Conservation (phyloP, 2,888 invertebrate genomes). For the Dryobota labecula region DNA sequence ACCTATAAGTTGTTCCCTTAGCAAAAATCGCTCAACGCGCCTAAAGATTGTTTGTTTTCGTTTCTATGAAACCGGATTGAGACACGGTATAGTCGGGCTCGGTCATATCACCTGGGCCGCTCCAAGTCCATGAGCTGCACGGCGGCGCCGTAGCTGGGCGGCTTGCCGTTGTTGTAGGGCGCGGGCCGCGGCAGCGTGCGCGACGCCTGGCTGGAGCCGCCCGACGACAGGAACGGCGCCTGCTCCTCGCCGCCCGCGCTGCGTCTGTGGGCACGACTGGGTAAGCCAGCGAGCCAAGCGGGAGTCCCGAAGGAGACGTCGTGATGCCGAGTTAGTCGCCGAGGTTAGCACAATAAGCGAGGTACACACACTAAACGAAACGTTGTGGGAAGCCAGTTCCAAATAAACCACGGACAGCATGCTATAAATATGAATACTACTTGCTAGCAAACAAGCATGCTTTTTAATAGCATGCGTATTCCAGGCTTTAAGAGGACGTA, state of each 20-base stretch:
- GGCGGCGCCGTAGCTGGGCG: slow-evolving; percentile 90
- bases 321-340: not conserved
- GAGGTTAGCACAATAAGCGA: not conserved
- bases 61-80: not conserved
- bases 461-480: no score
- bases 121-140: slow-evolving; percentile 89
- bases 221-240: slow-evolving; percentile 93
- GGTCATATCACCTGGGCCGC: slow-evolving; percentile 72
- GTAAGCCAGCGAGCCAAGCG: slow-evolving; percentile 6
- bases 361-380: not conserved
- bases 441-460: no score
- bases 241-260: slow-evolving; percentile 96
- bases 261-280: slow-evolving; percentile 87
- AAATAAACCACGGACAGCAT: no score
- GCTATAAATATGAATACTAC: no score
- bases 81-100: not conserved
- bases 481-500: no score
- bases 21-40: no score
- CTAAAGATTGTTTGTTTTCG: no score
- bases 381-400: not conserved
- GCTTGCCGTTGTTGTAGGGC: slow-evolving; percentile 92
- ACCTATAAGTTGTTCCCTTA: no score
- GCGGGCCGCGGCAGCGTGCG: slow-evolving; percentile 89
- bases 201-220: slow-evolving; percentile 87
- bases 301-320: not conserved